phyloP scores from a whole-genome alignment of 2,888 invertebrate species.

The Digitonthophagus gazella region DNA sequence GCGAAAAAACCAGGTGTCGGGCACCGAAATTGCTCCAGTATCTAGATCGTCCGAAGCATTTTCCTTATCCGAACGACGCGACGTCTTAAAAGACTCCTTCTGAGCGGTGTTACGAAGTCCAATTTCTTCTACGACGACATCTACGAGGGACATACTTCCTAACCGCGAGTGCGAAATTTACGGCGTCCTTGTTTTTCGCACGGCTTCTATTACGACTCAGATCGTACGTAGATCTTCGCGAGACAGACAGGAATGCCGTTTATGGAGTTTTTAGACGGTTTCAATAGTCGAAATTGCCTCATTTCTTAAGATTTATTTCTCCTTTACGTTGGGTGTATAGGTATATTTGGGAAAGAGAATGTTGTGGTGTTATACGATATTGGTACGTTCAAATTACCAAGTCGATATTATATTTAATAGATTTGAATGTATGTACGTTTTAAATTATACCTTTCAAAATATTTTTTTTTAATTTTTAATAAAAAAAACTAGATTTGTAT shows the following conservation, averaged over 20 bases:
- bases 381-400: not conserved
- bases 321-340: not conserved
- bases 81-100: not conserved
- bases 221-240: not conserved
- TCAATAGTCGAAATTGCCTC: not conserved
- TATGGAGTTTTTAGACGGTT: not conserved
- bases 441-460: no score
- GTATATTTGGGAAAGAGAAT: not conserved
- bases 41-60: not conserved
- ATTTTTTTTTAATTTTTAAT: no score
- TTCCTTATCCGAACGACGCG: not conserved
- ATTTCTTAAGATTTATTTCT: not conserved
- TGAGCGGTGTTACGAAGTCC: not conserved
- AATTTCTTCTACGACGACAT: not conserved
- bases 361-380: not conserved
- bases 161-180: not conserved
- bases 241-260: not conserved
- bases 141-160: not conserved
- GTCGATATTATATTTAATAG: no score
- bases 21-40: not conserved
- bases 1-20: not conserved
- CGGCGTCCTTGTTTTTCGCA: not conserved
- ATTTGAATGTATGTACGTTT: no score
- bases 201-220: not conserved
- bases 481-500: no score